These are phyloP conservation scores for Mormyrops attenuatus DNA, from an alignment of 2,797 vertebrate species.

Conservation along the genomic window DNA sequence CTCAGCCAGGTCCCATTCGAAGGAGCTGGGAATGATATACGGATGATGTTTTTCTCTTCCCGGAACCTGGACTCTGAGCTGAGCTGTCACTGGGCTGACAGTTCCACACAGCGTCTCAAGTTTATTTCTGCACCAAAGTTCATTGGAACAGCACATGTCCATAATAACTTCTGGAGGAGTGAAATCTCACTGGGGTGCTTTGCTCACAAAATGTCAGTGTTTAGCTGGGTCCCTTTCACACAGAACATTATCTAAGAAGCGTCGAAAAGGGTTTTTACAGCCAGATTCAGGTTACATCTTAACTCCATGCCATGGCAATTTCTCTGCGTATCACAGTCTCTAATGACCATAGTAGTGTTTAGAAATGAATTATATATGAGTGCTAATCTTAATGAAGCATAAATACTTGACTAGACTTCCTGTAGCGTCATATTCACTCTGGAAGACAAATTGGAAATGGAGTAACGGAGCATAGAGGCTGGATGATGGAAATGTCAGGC, in stretches of 20 bases:
- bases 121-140: constrained; percentile 20
- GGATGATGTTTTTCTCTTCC: constrained; percentile 21
- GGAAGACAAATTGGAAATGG: neutral
- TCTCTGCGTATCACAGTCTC: neutral
- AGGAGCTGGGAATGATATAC: constrained; percentile 1
- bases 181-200: constrained; percentile 2
- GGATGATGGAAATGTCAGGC: neutral
- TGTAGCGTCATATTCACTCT: neutral
- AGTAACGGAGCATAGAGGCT: neutral
- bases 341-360: neutral
- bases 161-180: neutral
- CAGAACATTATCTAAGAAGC: neutral
- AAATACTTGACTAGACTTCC: neutral
- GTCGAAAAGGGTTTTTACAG: neutral
- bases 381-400: neutral
- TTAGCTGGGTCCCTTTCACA: neutral
- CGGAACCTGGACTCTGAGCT: neutral
- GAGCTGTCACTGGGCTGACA: neutral
- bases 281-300: neutral
- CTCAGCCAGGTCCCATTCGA: neutral
- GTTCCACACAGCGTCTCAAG: neutral
- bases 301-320: neutral
- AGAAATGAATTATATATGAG: neutral
- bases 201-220: neutral
- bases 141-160: neutral